Conservation (phyloP, 2,888 invertebrate genomes). For the Minunthozetes semirufus region DNA sequence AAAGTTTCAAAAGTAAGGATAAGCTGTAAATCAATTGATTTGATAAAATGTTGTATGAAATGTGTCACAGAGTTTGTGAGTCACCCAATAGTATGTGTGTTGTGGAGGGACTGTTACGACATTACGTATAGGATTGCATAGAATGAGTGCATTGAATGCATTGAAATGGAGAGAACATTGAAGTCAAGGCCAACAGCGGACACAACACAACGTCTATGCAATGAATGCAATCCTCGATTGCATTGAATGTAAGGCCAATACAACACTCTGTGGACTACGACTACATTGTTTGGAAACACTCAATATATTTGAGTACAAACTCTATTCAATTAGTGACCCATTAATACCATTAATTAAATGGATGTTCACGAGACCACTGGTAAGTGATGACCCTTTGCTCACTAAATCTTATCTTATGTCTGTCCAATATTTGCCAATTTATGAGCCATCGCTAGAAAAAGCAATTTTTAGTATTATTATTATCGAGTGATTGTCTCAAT, state of each 20-base stretch:
- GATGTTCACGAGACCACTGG: not conserved
- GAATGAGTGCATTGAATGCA: conserved; percentile 8
- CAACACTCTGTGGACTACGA: not conserved
- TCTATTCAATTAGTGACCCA: not conserved
- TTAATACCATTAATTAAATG: not conserved
- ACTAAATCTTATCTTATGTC: not conserved
- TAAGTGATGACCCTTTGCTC: not conserved
- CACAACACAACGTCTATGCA: not conserved
- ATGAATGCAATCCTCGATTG: not conserved
- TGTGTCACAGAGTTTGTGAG: not conserved
- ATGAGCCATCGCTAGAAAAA: not conserved
- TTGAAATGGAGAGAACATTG: conserved; percentile 15
- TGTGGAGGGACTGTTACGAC: not conserved
- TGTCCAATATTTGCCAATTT: not conserved
- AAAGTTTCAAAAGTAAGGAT: no score
- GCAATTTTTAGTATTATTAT: not conserved
- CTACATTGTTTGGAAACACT: conserved; percentile 13
- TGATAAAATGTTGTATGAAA: not conserved
- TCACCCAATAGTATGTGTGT: no score
- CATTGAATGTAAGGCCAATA: not conserved
- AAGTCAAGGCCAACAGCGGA: conserved; percentile 13
- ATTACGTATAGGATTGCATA: not conserved
- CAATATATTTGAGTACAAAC: not conserved
- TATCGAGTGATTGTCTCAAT: not conserved
- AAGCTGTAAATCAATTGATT: no score